Evolutionary conservation across 2,888 invertebrate genomes (phyloP).

Genomic region (Microctonus brassicae): DNA sequence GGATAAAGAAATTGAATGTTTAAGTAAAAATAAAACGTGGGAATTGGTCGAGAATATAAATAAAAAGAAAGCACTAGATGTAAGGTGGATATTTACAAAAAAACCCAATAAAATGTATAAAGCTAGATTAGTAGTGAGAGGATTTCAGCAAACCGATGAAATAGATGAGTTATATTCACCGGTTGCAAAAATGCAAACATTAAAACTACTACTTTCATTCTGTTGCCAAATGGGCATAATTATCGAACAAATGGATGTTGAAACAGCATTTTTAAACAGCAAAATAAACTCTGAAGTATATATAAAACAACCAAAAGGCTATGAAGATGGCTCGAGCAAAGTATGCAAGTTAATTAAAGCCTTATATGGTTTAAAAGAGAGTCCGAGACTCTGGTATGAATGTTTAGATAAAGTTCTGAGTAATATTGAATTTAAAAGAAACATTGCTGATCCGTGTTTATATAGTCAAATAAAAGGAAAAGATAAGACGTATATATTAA

Average conservation of each 20-base stretch:
- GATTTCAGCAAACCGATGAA: slow-evolving; percentile 18
- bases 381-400: background rate
- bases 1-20: background rate
- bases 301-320: background rate
- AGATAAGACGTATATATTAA: background rate
- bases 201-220: slow-evolving; percentile 31
- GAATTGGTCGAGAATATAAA: slow-evolving; percentile 30
- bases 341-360: background rate
- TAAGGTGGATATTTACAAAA: slow-evolving; percentile 43
- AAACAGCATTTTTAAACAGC: background rate
- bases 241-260: slow-evolving; percentile 14
- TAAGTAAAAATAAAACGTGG: slow-evolving; percentile 29
- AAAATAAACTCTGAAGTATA: background rate
- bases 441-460: slow-evolving; percentile 3
- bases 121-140: slow-evolving; percentile 41
- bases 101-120: slow-evolving; percentile 39
- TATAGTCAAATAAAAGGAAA: background rate
- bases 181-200: slow-evolving; percentile 3
- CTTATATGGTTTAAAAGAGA: background rate
- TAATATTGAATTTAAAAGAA: slow-evolving; percentile 36
- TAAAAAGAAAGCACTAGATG: slow-evolving; percentile 37
- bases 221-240: slow-evolving; percentile 36
- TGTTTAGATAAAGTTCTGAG: slow-evolving; percentile 42
- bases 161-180: slow-evolving; percentile 6
- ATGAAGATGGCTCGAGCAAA: background rate